Base-by-base conservation (phyloP, 30 jellyfish, hydroid and myxozoan genomes). In the Pelagia noctiluca region DNA sequence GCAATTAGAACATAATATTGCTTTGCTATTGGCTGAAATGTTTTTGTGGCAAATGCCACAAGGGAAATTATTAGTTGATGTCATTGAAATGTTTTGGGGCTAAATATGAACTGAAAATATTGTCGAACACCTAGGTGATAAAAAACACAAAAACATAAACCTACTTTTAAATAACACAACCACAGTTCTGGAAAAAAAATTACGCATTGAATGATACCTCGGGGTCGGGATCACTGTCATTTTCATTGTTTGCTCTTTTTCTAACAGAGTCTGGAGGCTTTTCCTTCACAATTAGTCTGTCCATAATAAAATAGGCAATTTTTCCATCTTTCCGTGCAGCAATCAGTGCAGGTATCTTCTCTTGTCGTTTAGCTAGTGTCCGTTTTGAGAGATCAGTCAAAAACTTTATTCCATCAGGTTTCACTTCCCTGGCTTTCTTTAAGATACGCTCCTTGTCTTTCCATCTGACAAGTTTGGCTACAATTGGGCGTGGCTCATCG, bases 311-410 rank as follows among this genome's bases (percentile, higher is more conserved):
- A 69, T 32, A 30, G 30, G 82, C 33, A 19, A 64, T 69, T 64
- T 69, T 35, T 63, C 82, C 82, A 3, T 63, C 82, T 49, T 69
- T 69, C 36, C 82, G 33, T 32, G 82, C 82, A 31, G 33, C 82
- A 11, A 69, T 28, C 32, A 69, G 82, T 5, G 32, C 82, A 69
- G 82, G 82, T 31, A 69, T 32, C 65, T 35, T 30, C 65, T 64
- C 36, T 26, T 49, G 11, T 69, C 82, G 33, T 69, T 69, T 69
- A 30, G 33, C 82, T 10, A 69, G 65, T 34, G 64, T 69, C 35
- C 31, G 64, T 37, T 69, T 69, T 32, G 82, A 69, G 31, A 18
- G 36, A 22, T 30, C 65, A 32, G 82, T 64, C 16, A 69, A 22
- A 37, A 69, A 35, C 82, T 21, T 69, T 11, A 69, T 69, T 69